Evolutionary conservation across 2,113 vertebrate genomes (phyloP), one percentile per base, ranked within the genome.

Genomic region (Choloepus hoffmanni): DNA sequence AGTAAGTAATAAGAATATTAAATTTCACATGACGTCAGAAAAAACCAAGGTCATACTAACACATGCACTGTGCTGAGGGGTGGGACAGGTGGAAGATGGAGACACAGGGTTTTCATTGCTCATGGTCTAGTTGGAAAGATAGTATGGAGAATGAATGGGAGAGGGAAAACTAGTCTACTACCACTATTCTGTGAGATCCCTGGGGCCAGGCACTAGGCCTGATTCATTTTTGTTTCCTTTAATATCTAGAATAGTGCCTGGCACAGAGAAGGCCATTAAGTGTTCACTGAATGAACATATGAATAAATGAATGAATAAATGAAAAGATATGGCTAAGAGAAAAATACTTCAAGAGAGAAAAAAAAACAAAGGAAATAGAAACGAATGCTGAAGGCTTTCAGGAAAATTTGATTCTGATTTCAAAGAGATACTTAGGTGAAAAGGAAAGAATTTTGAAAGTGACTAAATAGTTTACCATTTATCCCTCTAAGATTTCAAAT

Each of bases 1-100:
- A 79, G 62, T 45, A 67, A 65, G 23, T 50, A 50, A 50, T 79
- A 7, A 94, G 85, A 84, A 76, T 11, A 94, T 65, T 92, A 78
- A 36, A 62, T 60, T 30, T 53, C 76, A 65, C 3, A 48, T 7
- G 3, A 48, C 33, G 7, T 13, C 16, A 18, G 3, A 45, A 89
- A 89, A 70, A 36, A 33, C 12, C 7, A 84, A 78, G 7, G 10
- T 92, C 40, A 55, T 40, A 45, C 18, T 70, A 85, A 14, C 6
- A 68, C 19, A 81, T 45, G 36, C 11, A 58, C 18, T 13, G 14
- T 9, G 15, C 19, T n/a, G 36, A 76, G 5, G 5, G 12, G 13
- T 68, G 21, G 63, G 10, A 50, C 90, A 85, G 40, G 5, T 68
- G 4, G 28, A 94, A 85, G 36, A 91, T 30, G 3, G 45, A 84